phyloP scores from a whole-genome alignment of 2,888 invertebrate species.

The Acrobasis consociella region DNA sequence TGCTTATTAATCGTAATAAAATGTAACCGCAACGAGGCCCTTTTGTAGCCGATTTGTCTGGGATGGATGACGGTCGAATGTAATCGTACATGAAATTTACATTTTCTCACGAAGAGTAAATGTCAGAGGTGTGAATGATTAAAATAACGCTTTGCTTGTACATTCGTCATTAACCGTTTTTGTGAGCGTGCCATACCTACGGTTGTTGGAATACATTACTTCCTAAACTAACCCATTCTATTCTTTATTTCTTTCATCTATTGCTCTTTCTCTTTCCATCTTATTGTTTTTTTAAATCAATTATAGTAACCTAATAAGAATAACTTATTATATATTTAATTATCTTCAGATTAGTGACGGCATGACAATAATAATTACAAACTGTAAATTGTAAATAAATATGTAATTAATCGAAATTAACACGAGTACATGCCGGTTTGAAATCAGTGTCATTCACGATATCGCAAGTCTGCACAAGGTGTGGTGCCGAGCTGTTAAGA shows the following conservation, averaged over 20 bases:
- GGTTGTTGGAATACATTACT: conserved; percentile 36
- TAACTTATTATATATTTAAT: background rate
- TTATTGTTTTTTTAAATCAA: background rate
- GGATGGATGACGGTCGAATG: conserved; percentile 30
- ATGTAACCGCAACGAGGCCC: conserved; percentile 27
- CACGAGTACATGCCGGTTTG: conserved; percentile 4
- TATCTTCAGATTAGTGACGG: background rate
- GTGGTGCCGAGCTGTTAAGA: background rate
- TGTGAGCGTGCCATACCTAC: conserved; percentile 74
- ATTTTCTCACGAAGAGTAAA: conserved; percentile 33
- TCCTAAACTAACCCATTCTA: conserved; percentile 1
- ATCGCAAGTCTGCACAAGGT: conserved; percentile 1
- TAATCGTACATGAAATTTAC: conserved; percentile 11
- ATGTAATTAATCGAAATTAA: conserved; percentile 10
- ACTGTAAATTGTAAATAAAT: conserved; percentile 4
- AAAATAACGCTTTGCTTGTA: conserved; percentile 63
- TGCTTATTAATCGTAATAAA: conserved; percentile 27
- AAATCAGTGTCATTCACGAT: conserved; percentile 3
- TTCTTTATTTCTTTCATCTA: background rate
- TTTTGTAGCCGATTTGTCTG: conserved; percentile 31
- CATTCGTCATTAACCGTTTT: conserved; percentile 61
- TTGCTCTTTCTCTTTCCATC: too few relatives aligned
- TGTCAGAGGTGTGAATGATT: conserved; percentile 48
- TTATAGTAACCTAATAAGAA: background rate
- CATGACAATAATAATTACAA: conserved; percentile 2